phyloP scores from a whole-genome alignment of 1,140 invertebrate species.

The Brachionus paranguensis region DNA sequence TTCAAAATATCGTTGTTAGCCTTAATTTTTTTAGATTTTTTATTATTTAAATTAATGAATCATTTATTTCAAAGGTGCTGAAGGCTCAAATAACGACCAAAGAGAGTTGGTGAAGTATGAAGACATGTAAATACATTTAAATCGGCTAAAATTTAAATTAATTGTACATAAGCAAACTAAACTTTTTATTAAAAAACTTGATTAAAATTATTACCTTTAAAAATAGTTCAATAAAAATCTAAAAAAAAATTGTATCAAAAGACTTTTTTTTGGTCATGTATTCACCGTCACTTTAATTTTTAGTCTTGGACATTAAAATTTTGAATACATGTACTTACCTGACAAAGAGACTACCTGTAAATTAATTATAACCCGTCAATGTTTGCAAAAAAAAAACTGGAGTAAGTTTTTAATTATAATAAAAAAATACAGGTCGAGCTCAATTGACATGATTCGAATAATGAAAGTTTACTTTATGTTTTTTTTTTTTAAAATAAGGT shows the following conservation, averaged over 20 bases:
- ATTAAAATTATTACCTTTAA: background rate
- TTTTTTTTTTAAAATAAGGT: background rate
- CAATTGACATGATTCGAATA: slow-evolving; percentile 5
- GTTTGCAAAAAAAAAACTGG: background rate
- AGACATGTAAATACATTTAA: background rate
- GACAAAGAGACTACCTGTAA: background rate
- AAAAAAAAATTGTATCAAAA: background rate
- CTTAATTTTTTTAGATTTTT: too few species aligned
- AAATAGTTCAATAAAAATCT: background rate
- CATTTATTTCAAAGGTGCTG: background rate
- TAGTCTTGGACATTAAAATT: background rate
- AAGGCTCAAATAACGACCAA: background rate
- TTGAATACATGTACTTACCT: background rate
- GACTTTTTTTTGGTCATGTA: background rate
- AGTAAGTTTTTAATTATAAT: slow-evolving; percentile 32
- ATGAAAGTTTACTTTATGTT: background rate
- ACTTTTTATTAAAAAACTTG: background rate
- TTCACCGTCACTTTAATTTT: background rate
- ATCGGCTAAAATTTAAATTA: background rate
- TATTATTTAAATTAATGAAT: too few species aligned
- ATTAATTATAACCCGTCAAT: slow-evolving; percentile 16
- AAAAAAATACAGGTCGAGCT: slow-evolving; percentile 30
- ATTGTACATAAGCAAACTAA: background rate
- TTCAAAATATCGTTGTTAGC: too few species aligned
- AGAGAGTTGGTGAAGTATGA: background rate